Evolutionary conservation across 2,888 invertebrate genomes (phyloP), one percentile per base, ranked within the genome.

Genomic region (Thymelicus acteon): DNA sequence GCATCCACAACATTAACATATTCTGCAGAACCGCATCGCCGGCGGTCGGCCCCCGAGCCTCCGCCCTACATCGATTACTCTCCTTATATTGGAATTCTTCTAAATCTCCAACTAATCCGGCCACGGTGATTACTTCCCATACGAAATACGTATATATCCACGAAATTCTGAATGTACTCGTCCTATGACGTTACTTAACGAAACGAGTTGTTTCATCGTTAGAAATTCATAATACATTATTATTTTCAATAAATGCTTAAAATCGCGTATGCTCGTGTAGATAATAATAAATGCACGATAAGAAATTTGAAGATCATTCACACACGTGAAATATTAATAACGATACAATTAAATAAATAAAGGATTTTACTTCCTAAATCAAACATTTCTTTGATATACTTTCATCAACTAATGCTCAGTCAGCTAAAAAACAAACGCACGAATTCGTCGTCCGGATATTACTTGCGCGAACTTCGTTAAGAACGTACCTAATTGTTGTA

Each of bases 41-140:
- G 13, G 80, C 82, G 80, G 79, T 77, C 84, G 82, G 3, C 31
- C 83, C 79, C 78, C 78, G 74, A 79, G 74, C 81, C 77, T 57
- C 39, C 58, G 48, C 66, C 57, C 49, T 58, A 66, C 58, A 54
- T 37, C 60, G 48, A 67, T 58, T 58, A 57, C 60, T 67, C 60
- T 60, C 82, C 82, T 82, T 85, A 89, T 92, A 92, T 93, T 92
- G 89, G 88, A 92, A 92, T 92, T 90, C 91, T 93, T 92, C 87
- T 86, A 87, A 90, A 89, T 90, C 84, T 87, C 84, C 83, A 85
- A 91, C 88, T 87, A 88, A 83, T 82, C 83, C 82, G 80, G 80
- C 81, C 76, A 76, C 74, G 79, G 76, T 82, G 82, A 81, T 81
- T 85, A 79, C 89, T 83, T 83, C 82, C 81, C 83, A 82, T 79